These are phyloP conservation scores for Platerodrilus igneus DNA, from an alignment of 2,888 invertebrate species.

Conservation along the genomic window DNA sequence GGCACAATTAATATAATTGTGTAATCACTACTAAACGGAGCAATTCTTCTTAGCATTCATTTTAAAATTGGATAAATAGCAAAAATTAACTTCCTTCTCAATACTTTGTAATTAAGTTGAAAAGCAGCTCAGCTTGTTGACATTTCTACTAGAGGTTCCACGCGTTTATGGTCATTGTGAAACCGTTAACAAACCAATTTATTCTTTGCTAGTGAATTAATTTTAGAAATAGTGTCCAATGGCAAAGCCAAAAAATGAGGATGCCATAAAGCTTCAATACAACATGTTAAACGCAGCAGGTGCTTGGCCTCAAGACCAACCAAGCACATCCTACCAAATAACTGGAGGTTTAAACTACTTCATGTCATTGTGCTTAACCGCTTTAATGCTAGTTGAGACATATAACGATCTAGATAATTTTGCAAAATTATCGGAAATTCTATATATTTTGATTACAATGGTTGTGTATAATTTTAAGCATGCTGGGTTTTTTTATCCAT, in stretches of 20 bases:
- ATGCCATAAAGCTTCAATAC: conserved; percentile 12
- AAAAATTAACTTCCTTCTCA: too few relatives aligned
- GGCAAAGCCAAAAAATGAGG: conserved; percentile 3
- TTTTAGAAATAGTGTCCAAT: too few relatives aligned
- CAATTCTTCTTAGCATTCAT: too few relatives aligned
- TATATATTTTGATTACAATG: conserved; percentile 18
- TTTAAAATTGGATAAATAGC: too few relatives aligned
- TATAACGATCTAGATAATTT: conserved; percentile 13
- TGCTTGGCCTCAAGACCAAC: conserved; percentile 13
- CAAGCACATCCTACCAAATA: conserved; percentile 2
- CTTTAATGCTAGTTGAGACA: conserved; percentile 12
- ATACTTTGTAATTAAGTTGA: too few relatives aligned
- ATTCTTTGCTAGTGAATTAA: too few relatives aligned
- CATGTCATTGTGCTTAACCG: neutral
- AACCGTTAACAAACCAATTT: too few relatives aligned
- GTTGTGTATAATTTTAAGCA: conserved; percentile 11
- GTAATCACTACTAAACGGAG: too few relatives aligned
- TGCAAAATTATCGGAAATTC: conserved; percentile 17
- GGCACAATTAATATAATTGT: too few relatives aligned
- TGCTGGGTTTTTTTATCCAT: conserved; percentile 6
- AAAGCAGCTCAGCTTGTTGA: too few relatives aligned
- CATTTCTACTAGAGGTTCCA: too few relatives aligned
- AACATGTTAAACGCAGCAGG: conserved; percentile 12
- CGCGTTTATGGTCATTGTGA: too few relatives aligned
- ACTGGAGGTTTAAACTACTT: conserved; percentile 6